Conservation (phyloP, 2,797 vertebrate species). For the Orestias chungarensis region DNA sequence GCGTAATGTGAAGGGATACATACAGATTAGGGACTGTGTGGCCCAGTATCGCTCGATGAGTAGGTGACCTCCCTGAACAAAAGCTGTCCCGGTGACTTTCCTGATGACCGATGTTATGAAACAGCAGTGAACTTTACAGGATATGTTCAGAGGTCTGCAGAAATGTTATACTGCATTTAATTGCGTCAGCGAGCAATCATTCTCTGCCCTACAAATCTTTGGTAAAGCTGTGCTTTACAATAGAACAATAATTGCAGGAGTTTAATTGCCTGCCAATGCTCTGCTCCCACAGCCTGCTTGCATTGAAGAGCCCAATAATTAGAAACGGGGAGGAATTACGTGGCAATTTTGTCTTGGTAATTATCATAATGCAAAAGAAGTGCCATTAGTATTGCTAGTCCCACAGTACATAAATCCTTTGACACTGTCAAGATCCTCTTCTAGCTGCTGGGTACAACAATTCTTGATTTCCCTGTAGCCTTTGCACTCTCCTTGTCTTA, state of each 20-base stretch:
- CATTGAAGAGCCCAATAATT: constrained; percentile 84
- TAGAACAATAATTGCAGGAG: constrained; percentile 84
- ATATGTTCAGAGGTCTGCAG: constrained; percentile 67
- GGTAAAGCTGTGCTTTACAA: constrained; percentile 82
- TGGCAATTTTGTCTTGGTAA: constrained; percentile 84
- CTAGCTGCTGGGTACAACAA: constrained; percentile 71
- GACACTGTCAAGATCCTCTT: constrained; percentile 75
- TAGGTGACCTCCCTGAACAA: constrained; percentile 37
- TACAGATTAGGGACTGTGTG: constrained; percentile 12
- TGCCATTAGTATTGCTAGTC: constrained; percentile 80
- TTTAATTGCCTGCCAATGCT: constrained; percentile 86
- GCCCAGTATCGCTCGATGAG: constrained; percentile 15
- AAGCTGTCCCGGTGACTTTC: constrained; percentile 35
- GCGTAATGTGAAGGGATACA: constrained; percentile 20
- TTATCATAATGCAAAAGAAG: constrained; percentile 86
- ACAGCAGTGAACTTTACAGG: constrained; percentile 66
- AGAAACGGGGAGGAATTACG: constrained; percentile 82
- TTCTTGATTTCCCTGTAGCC: constrained; percentile 78
- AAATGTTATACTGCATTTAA: constrained; percentile 82
- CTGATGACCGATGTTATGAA: constrained; percentile 46
- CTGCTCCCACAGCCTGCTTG: constrained; percentile 79
- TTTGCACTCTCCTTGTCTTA: constrained; percentile 70
- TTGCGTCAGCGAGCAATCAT: constrained; percentile 80
- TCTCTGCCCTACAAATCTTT: constrained; percentile 80
- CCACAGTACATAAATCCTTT: constrained; percentile 75